phyloP scores from a whole-genome alignment of 2,888 invertebrate species.

The Macrosoma leucophasiata region DNA sequence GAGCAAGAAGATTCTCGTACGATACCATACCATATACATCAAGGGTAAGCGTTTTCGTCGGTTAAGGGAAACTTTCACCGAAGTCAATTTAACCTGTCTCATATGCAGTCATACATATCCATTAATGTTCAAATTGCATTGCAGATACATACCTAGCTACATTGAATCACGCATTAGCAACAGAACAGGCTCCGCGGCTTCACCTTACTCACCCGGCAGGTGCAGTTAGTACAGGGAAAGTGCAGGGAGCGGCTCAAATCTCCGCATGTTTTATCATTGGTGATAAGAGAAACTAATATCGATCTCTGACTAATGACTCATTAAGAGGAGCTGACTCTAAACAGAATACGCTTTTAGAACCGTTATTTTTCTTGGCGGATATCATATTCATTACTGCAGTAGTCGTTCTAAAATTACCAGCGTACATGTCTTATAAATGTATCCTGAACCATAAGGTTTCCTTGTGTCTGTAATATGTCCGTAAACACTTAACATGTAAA shows the following conservation, averaged over 20 bases:
- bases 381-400: conserved; percentile 27
- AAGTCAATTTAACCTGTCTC: conserved; percentile 42
- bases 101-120: conserved; percentile 30
- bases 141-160: conserved; percentile 33
- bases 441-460: too few relatives aligned
- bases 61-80: conserved; percentile 45
- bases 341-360: too few relatives aligned
- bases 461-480: too few relatives aligned
- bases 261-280: conserved; percentile 67
- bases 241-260: conserved; percentile 61
- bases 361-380: conserved; percentile 28
- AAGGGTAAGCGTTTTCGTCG: too few relatives aligned
- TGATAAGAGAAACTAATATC: conserved; percentile 68
- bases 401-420: too few relatives aligned
- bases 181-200: conserved; percentile 46
- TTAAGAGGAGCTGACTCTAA: conserved; percentile 39
- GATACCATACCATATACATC: too few relatives aligned
- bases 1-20: too few relatives aligned
- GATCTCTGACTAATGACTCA: conserved; percentile 48
- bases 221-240: conserved; percentile 54
- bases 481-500: too few relatives aligned
- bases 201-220: conserved; percentile 47
- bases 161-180: conserved; percentile 49
- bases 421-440: too few relatives aligned
- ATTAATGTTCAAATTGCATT: conserved; percentile 40